These are phyloP conservation scores for Miniopterus natalensis DNA, from an alignment of 2,113 vertebrate genomes.

Conservation along the genomic window DNA sequence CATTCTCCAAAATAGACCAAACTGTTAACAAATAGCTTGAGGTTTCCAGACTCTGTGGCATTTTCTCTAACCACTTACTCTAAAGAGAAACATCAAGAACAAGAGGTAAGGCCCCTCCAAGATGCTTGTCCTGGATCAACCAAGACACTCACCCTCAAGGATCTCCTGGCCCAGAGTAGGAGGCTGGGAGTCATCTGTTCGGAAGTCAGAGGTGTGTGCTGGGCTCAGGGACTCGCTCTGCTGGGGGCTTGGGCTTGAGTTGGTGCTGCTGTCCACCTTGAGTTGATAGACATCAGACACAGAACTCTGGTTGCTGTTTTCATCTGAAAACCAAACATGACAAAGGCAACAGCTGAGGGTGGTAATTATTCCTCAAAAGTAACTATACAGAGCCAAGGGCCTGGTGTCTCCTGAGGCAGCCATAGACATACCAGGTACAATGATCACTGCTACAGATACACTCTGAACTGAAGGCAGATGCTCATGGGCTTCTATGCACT, in stretches of 20 bases:
- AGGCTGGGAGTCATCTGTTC: slow-evolving; percentile 96
- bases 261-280: slow-evolving; percentile 97
- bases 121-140: background rate
- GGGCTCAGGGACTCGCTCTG: slow-evolving; percentile 96
- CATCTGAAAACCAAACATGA: slow-evolving; percentile 90
- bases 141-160: slow-evolving; percentile 91
- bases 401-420: background rate
- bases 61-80: background rate
- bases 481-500: no score
- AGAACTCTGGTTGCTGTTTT: slow-evolving; percentile 99
- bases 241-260: slow-evolving; percentile 95
- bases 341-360: slow-evolving; percentile 70
- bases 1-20: background rate
- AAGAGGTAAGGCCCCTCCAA: background rate
- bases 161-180: slow-evolving; percentile 97
- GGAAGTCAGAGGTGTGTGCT: slow-evolving; percentile 92
- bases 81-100: background rate
- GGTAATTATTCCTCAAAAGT: background rate
- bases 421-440: background rate
- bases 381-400: background rate
- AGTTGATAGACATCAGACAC: slow-evolving; percentile 95
- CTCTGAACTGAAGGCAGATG: background rate
- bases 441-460: background rate
- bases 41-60: background rate
- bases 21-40: background rate